phyloP scores from a whole-genome alignment of 1,140 invertebrate species.

The Campoletis sonorensis region DNA sequence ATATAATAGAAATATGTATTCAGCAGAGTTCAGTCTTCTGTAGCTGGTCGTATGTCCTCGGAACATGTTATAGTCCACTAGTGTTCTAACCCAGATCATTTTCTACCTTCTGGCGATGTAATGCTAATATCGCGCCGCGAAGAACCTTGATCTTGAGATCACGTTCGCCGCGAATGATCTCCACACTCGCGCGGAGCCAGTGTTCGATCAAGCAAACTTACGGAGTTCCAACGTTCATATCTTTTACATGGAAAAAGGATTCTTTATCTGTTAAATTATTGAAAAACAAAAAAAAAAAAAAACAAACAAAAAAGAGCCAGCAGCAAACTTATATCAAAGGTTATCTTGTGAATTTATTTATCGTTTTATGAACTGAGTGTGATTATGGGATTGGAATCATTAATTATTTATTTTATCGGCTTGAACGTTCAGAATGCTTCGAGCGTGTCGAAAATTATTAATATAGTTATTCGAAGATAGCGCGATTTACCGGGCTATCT shows the following conservation, averaged over 20 bases:
- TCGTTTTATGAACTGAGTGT: not conserved
- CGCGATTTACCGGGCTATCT: not conserved
- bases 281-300: too few relatives aligned
- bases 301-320: too few relatives aligned
- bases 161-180: slow-evolving; percentile 52
- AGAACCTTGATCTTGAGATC: slow-evolving; percentile 63
- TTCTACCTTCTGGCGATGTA: slow-evolving; percentile 54
- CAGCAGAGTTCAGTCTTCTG: not conserved
- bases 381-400: not conserved
- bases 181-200: not conserved
- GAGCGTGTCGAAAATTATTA: not conserved
- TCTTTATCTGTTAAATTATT: not conserved
- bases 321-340: not conserved
- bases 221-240: not conserved
- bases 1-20: slow-evolving; percentile 26
- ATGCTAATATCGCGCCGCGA: slow-evolving; percentile 55
- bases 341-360: not conserved
- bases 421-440: not conserved
- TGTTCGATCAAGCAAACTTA: not conserved
- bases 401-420: not conserved
- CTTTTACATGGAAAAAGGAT: not conserved
- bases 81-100: slow-evolving; percentile 62
- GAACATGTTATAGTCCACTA: not conserved
- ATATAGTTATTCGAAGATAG: not conserved
- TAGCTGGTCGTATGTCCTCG: not conserved